A percentile compares a stretch with the other conserved stretches of the same genome.
Conservation (phyloP, 2,113 vertebrate species). For the Xerus inauris region DNA sequence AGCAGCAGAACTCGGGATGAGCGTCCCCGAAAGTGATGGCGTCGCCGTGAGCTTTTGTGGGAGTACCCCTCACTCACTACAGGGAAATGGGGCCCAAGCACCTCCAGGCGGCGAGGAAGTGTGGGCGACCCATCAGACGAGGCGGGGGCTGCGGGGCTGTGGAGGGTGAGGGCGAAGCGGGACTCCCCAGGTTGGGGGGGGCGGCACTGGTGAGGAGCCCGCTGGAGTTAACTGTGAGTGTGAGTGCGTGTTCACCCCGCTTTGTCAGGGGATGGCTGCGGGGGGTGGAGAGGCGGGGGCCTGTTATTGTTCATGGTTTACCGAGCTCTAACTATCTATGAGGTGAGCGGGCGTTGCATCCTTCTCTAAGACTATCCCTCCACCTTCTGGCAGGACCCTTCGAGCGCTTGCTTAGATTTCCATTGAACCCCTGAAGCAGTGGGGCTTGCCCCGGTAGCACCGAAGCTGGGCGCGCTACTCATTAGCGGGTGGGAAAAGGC, state of each 20-base stretch:
- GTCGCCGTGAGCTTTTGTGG: neutral
- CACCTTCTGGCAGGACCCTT: neutral
- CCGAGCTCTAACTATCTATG: neutral
- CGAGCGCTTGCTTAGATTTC: neutral
- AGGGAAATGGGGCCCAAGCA: neutral
- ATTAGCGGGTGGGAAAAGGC: neutral
- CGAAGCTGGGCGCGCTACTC: neutral
- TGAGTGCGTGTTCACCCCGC: constrained; percentile 40
- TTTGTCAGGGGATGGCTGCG: constrained; percentile 62
- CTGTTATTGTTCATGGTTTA: constrained; percentile 76
- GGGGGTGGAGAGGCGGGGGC: constrained; percentile 66
- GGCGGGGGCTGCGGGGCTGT: neutral
- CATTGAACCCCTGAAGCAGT: neutral
- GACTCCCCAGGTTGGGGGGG: neutral
- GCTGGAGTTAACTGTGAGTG: constrained; percentile 48
- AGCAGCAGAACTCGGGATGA: neutral
- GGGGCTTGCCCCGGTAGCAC: neutral
- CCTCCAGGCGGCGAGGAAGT: neutral
- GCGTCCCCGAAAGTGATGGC: neutral
- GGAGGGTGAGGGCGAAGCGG: neutral
- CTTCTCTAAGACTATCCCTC: neutral
- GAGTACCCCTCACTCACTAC: neutral
- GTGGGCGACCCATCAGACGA: constrained; percentile 33
- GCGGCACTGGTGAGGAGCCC: neutral
- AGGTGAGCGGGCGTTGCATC: neutral